Conservation (phyloP, 2,888 invertebrate species). For the Troides oblongomaculatus region DNA sequence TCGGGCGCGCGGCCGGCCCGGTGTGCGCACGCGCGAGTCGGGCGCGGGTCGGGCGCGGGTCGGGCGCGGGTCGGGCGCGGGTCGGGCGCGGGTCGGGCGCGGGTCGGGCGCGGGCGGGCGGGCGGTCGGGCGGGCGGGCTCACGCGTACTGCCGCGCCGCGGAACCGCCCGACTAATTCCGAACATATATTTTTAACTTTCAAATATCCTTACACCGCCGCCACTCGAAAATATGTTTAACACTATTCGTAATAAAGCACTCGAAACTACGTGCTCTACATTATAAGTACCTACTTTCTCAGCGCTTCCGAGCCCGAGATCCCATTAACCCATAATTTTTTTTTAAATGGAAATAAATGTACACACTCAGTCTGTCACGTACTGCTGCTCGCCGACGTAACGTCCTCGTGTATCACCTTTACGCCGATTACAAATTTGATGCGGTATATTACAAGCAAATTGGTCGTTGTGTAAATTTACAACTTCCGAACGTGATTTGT, state of each 20-base stretch:
- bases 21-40: constrained; percentile 42
- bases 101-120: constrained; percentile 49
- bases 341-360: constrained; percentile 56
- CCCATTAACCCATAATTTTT: constrained; percentile 66
- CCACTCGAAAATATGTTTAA: constrained; percentile 29
- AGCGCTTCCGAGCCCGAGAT: constrained; percentile 58
- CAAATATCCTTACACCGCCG: constrained; percentile 44
- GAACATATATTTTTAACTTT: constrained; percentile 71
- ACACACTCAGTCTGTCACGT: constrained; percentile 47
- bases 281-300: constrained; percentile 52
- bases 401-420: constrained; percentile 27
- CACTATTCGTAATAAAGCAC: constrained; percentile 11
- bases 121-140: constrained; percentile 43
- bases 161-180: constrained; percentile 60
- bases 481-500: not conserved
- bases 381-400: constrained; percentile 35
- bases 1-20: constrained; percentile 47
- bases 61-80: constrained; percentile 31
- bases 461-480: not conserved
- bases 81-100: constrained; percentile 49
- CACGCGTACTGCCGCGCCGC: constrained; percentile 45
- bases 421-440: constrained; percentile 15
- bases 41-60: too few relatives aligned
- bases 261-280: constrained; percentile 34
- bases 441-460: constrained; percentile 4